Evolutionary conservation across 2,113 vertebrate species (phyloP), one percentile per base, ranked within the genome.

Genomic region (Eurypyga helias): DNA sequence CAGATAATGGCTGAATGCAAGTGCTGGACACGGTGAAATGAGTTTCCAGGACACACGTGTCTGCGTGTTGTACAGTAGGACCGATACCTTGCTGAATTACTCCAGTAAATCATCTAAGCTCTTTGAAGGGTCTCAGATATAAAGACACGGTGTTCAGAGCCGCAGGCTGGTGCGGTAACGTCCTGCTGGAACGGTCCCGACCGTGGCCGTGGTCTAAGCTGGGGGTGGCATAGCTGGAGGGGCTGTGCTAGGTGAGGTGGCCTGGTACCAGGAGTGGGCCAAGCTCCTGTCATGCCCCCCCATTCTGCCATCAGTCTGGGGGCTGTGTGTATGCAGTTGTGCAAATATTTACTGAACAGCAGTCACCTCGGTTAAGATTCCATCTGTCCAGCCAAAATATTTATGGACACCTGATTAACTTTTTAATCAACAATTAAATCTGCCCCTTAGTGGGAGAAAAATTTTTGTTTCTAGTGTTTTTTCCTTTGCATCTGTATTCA

Each of bases 361-460:
- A 64, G 65, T 54, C 52, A 58, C 75, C 66, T 93, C 3, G 4
- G 25, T 71, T 93, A 57, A 69, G 86, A 86, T 73, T 83, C 55
- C 51, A 9, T 76, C 66, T 77, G 73, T 23, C 62, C 80, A 77
- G 60, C n/a, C 86, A 70, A 92, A 93, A 87, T 67, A 89, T 88
- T 83, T 88, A 78, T 49, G 60, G 89, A 33, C 16, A 91, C 23
- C 1, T 64, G 76, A 84, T 91, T 92, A 95, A 90, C 64, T 80
- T 93, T 86, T 54, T 89, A 95, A 92, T 96, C 79, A 66, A 45
- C 5, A 4, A 49, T 83, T 90, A 83, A 89, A 81, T 89, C 72
- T 90, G 64, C 21, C 55, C 51, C 76, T 75, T 86, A 90, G 77
- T 75, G 43, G 69, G 31, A 66, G 76, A 54, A 70, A 46, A 80